Conservation (phyloP, 2,113 vertebrate genomes). For the Apteryx mantelli region DNA sequence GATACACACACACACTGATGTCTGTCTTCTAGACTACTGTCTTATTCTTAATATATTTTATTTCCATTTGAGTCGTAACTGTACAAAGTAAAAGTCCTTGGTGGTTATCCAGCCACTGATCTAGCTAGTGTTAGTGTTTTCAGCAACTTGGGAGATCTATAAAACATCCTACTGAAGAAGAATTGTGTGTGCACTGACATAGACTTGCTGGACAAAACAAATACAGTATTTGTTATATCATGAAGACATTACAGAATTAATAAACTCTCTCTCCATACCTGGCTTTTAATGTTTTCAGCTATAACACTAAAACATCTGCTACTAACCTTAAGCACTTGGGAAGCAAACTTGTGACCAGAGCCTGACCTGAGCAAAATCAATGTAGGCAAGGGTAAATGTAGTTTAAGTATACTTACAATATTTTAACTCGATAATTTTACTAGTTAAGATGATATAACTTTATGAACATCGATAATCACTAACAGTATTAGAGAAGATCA, state of each 20-base stretch:
- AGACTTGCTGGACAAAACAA: neutral
- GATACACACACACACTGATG: neutral
- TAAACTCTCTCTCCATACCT: neutral
- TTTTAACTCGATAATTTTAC: neutral
- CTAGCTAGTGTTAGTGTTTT: fast-evolving
- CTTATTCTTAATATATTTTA: neutral
- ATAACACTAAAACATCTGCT: neutral
- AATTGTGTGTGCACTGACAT: fast-evolving
- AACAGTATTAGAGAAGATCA: neutral
- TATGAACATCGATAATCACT: neutral
- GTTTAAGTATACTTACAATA: neutral
- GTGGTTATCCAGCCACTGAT: neutral
- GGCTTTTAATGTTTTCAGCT: neutral
- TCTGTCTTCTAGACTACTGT: neutral
- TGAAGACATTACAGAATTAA: neutral
- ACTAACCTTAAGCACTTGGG: neutral
- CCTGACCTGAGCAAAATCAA: neutral
- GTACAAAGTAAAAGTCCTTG: neutral
- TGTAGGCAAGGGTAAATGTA: neutral
- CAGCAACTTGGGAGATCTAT: neutral
- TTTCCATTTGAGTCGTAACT: neutral
- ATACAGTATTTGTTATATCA: neutral
- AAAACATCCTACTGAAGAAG: neutral
- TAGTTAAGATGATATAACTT: neutral
- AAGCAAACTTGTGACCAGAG: neutral